These are phyloP conservation scores for Callaeas wilsoni DNA, from an alignment of 2,113 vertebrate genomes.

Conservation along the genomic window DNA sequence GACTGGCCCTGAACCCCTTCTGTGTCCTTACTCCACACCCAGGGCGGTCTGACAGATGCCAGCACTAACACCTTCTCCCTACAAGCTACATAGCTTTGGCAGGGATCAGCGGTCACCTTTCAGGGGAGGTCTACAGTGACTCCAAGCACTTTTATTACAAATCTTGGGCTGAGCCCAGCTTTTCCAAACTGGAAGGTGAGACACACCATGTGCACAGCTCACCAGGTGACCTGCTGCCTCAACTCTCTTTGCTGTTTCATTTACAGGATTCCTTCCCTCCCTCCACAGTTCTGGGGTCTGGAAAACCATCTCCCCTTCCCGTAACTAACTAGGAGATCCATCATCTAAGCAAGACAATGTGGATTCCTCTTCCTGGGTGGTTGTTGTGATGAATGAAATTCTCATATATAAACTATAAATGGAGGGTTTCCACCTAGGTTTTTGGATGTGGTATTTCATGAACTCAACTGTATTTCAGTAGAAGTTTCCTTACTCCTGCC, in stretches of 20 bases:
- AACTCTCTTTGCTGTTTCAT: not conserved
- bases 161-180: not conserved
- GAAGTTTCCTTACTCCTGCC: not conserved
- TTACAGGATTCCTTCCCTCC: not conserved
- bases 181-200: not conserved
- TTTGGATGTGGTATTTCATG: not conserved
- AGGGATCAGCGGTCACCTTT: not conserved
- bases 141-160: not conserved
- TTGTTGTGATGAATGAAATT: not conserved
- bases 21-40: not conserved
- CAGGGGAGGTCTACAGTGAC: not conserved
- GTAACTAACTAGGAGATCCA: not conserved
- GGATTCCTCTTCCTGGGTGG: not conserved
- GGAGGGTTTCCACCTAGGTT: not conserved
- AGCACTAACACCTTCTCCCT: not conserved
- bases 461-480: not conserved
- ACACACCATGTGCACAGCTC: not conserved
- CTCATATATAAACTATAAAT: not conserved
- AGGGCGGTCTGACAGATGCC: not conserved
- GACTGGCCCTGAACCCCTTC: not conserved
- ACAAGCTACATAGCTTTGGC: not conserved
- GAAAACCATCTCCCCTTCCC: not conserved
- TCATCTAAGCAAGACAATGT: not conserved
- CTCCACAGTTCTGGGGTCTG: not conserved
- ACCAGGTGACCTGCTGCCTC: not conserved